Evolutionary conservation across 2,797 vertebrate species (phyloP).

Genomic region (Poliocrania exsul): DNA sequence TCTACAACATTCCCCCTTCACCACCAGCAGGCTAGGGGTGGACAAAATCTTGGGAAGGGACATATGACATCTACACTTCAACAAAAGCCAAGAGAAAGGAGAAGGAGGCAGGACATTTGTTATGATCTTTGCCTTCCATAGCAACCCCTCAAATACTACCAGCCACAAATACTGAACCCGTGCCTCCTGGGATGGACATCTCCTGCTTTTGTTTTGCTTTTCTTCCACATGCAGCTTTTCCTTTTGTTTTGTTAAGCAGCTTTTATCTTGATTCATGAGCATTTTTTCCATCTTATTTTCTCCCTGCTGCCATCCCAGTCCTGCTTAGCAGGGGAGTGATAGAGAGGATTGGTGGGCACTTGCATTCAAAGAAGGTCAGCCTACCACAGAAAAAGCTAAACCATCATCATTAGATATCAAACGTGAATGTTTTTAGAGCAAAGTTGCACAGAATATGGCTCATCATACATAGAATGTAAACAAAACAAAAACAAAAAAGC

Average conservation of each 20-base stretch:
- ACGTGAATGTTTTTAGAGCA: not conserved
- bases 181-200: not conserved
- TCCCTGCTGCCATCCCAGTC: not conserved
- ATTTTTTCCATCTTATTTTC: not conserved
- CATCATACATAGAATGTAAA: not conserved
- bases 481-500: not conserved
- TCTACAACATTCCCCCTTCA: fast-evolving
- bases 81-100: not conserved
- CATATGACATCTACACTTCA: not conserved
- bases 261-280: not conserved
- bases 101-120: fast-evolving
- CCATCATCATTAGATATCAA: not conserved
- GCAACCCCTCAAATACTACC: not conserved
- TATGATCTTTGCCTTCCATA: not conserved
- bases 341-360: not conserved
- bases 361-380: not conserved
- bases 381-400: not conserved
- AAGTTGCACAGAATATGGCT: not conserved
- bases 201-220: not conserved
- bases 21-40: fast-evolving
- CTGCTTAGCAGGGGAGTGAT: not conserved
- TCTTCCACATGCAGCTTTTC: not conserved
- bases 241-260: not conserved
- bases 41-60: not conserved
- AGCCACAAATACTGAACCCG: not conserved